These are phyloP conservation scores for Eurystomus gularis DNA, from an alignment of 2,113 vertebrate species.

Conservation along the genomic window DNA sequence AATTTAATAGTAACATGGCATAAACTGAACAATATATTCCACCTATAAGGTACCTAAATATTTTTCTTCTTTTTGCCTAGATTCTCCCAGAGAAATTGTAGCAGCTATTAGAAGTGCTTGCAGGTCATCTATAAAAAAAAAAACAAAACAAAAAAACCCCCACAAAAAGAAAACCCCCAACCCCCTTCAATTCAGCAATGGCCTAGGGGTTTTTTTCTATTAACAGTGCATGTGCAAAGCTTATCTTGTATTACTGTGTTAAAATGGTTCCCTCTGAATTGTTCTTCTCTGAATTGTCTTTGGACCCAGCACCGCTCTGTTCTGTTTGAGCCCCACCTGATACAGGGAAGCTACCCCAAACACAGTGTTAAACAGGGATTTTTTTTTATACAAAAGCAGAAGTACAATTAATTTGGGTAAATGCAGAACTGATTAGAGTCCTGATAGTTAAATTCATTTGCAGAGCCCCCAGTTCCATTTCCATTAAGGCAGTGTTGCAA, in stretches of 20 bases:
- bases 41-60: background rate
- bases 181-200: background rate
- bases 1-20: background rate
- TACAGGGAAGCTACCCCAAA: background rate
- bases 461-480: background rate
- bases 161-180: no score
- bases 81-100: background rate
- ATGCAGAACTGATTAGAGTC: background rate
- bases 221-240: background rate
- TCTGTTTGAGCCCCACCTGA: background rate
- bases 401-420: background rate
- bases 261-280: background rate
- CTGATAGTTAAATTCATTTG: background rate
- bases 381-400: background rate
- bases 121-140: background rate
- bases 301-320: background rate
- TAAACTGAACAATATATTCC: background rate
- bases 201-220: background rate
- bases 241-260: background rate
- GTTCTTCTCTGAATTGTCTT: background rate
- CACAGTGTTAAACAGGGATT: background rate
- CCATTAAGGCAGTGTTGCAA: background rate
- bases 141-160: background rate
- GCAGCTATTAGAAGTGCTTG: background rate
- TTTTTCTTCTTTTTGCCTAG: background rate